Base-by-base conservation (phyloP, 1,140 invertebrate species). In the Microplitis demolitor region DNA sequence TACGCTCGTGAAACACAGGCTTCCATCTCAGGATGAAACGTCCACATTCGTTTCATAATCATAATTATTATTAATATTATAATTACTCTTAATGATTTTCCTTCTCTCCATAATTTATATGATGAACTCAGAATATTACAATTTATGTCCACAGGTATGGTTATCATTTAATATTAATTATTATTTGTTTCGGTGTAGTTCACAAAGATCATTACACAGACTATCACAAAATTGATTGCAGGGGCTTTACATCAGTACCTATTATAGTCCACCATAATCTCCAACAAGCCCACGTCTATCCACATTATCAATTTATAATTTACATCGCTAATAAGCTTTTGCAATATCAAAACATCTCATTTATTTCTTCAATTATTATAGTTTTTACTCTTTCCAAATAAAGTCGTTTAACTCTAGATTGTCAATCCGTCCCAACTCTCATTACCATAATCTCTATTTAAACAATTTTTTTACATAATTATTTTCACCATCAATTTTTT, bases 181-280 rank as follows among this genome's bases (percentile, higher is more conserved):
- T 39, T n/a, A 34, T 31, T 33, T 64, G 24, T 71, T 72, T 73
- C n/a, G 72, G 75, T 78, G 60, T 76, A 74, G 69, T 58, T 77
- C 66, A 74, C 74, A 77, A 45, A 76, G 71, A 84, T 79, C 74
- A 58, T 74, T 79, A 80, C 77, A 78, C 74, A 78, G 78, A 80
- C 84, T 86, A 86, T 85, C 83, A 85, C 83, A 85, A 84, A 81
- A 76, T 85, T 84, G 79, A 85, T 85, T 84, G 82, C 82, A 82
- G 81, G 78, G 79, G 76, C 51, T 71, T 74, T 76, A 78, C 77
- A 63, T 62, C 62, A 63, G 16, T 61, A 60, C 45, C 67, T 24
- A 24, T 24, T 58, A 14, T 3, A 60, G 4, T 34, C n/a, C 16
- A 24, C 24, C 24, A 24, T 24, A 24, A 24, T 24, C 24, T 24